Evolutionary conservation across 1,140 invertebrate species (phyloP).

Genomic region (Drosophila novamexicana): DNA sequence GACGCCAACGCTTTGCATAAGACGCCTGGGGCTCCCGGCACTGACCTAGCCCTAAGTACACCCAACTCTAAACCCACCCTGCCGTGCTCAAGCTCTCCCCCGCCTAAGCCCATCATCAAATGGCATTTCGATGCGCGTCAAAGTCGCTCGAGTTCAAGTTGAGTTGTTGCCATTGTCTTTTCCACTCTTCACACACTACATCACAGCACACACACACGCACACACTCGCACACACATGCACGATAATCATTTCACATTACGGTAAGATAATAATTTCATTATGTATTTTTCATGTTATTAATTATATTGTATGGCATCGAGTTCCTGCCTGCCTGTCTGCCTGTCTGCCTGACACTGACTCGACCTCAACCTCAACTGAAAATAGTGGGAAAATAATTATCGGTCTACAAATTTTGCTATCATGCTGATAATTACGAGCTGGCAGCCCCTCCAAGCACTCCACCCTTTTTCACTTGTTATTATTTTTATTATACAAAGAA

Average conservation of each 20-base stretch:
- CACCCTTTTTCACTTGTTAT: background rate
- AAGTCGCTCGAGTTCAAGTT: slow-evolving; percentile 59
- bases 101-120: slow-evolving; percentile 16
- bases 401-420: slow-evolving; percentile 78
- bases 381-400: slow-evolving; percentile 82
- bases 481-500: slow-evolving; percentile 6
- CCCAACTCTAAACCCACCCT: background rate
- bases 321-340: slow-evolving; percentile 28
- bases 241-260: slow-evolving; percentile 81
- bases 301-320: slow-evolving; percentile 66
- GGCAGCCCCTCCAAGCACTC: slow-evolving; percentile 2
- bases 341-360: slow-evolving; percentile 3
- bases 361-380: slow-evolving; percentile 12
- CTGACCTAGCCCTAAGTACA: slow-evolving; percentile 65
- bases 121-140: slow-evolving; percentile 61
- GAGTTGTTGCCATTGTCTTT: slow-evolving; percentile 58
- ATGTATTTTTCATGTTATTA: slow-evolving; percentile 83
- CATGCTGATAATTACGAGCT: slow-evolving; percentile 72
- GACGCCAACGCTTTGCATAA: slow-evolving; percentile 68
- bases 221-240: slow-evolving; percentile 10
- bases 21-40: slow-evolving; percentile 8
- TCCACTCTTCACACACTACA: slow-evolving; percentile 68
- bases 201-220: slow-evolving; percentile 26
- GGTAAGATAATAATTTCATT: slow-evolving; percentile 82
- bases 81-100: background rate